phyloP scores from a whole-genome alignment of 2,888 invertebrate species.

The Lochmaea crataegi region DNA sequence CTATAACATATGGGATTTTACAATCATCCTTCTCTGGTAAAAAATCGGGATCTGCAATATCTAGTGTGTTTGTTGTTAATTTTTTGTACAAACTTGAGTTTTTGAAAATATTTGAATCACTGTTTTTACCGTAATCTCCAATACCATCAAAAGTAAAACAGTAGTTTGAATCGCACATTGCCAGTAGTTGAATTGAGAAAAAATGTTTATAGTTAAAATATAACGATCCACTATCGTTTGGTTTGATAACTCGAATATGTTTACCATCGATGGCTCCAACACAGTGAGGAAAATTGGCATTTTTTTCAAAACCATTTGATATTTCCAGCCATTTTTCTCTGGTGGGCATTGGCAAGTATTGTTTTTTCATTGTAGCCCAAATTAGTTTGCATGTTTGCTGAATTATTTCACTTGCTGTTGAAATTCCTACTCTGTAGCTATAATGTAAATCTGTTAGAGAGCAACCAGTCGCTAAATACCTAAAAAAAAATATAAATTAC shows the following conservation, averaged over 20 bases:
- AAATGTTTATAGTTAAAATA: background rate
- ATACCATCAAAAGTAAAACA: background rate
- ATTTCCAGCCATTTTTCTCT: background rate
- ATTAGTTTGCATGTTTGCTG: background rate
- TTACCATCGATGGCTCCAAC: background rate
- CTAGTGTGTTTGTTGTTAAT: background rate
- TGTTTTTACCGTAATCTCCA: slow-evolving; percentile 2
- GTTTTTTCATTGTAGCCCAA: background rate
- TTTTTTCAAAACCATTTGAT: background rate
- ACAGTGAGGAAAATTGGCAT: background rate
- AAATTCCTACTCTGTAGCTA: slow-evolving; percentile 8
- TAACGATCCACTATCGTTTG: background rate
- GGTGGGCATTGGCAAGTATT: background rate
- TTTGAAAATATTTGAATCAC: background rate
- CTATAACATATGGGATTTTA: too few species aligned
- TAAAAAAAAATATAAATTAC: background rate
- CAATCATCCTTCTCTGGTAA: background rate
- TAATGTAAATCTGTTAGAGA: background rate
- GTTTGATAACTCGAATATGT: background rate
- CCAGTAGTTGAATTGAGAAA: too few species aligned
- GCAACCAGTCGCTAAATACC: background rate
- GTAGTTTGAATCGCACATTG: background rate
- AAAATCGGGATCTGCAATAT: background rate
- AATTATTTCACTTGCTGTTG: slow-evolving; percentile 4
- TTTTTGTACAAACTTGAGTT: background rate